Conservation (phyloP, 37 sponge, comb jelly and placozoan genomes). For the Chondrosia reniformis region DNA sequence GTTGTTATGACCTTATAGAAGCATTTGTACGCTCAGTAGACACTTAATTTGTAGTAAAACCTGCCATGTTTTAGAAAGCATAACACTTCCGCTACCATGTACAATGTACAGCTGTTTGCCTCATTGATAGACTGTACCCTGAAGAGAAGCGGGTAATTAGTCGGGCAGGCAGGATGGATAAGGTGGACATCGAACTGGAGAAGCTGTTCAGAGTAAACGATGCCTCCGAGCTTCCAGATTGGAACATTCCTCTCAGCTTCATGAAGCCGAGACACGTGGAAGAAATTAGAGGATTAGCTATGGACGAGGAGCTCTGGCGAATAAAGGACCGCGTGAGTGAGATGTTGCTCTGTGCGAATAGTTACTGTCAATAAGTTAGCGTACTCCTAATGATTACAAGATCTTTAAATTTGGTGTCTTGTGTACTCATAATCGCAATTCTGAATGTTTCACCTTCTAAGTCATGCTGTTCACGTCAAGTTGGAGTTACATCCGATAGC, state of each 20-base stretch:
- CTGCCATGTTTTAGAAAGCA: too few relatives aligned
- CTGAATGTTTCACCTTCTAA: neutral
- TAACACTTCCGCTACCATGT: too few relatives aligned
- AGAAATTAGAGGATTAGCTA: conserved; percentile 21
- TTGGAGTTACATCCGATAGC: too few relatives aligned
- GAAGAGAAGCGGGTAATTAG: too few relatives aligned
- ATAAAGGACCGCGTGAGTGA: conserved; percentile 76
- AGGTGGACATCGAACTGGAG: neutral
- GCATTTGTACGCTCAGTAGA: too few relatives aligned
- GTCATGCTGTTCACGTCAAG: too few relatives aligned
- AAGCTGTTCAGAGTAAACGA: conserved; percentile 22
- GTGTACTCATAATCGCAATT: neutral
- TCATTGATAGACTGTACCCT: too few relatives aligned
- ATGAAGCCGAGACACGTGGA: conserved; percentile 71
- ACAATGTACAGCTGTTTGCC: too few relatives aligned
- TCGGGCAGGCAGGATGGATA: neutral
- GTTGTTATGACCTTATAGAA: too few relatives aligned
- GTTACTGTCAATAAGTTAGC: neutral
- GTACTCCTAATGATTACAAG: neutral
- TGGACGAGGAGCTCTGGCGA: conserved; percentile 42
- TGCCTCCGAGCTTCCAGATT: conserved; percentile 63
- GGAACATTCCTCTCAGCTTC: conserved; percentile 81
- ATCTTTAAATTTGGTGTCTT: neutral
- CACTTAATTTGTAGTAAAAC: too few relatives aligned
- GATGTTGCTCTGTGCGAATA: neutral